A percentile compares a stretch with the other conserved stretches of the same genome.
phyloP scores from a whole-genome alignment of 1,140 invertebrate genomes.

The Habropoda laboriosa region DNA sequence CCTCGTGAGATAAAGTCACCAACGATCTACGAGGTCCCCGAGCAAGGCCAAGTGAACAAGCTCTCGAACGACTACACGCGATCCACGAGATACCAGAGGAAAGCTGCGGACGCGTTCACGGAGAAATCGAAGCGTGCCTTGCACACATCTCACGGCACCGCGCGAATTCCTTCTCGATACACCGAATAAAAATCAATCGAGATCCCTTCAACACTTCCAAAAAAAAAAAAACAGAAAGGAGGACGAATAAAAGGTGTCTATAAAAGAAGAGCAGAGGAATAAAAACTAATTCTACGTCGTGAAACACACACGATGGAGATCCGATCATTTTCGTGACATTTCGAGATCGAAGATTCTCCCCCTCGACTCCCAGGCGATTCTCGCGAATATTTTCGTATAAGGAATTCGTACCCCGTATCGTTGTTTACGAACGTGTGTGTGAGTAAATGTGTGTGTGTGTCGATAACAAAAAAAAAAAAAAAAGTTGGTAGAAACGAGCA shows the following conservation, averaged over 20 bases:
- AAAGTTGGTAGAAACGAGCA: constrained; percentile 4
- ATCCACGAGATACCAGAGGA: constrained; percentile 38
- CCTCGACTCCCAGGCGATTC: not conserved
- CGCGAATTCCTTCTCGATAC: constrained; percentile 36
- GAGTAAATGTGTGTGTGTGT: no score
- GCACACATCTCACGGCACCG: constrained; percentile 20
- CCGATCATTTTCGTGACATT: not conserved
- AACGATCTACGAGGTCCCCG: constrained; percentile 37
- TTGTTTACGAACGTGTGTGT: constrained; percentile 8
- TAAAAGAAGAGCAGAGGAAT: not conserved
- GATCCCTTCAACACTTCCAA: no score
- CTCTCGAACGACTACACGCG: constrained; percentile 29
- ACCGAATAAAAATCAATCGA: constrained; percentile 6
- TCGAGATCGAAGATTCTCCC: not conserved
- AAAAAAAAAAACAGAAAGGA: not conserved
- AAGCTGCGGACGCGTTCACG: constrained; percentile 13
- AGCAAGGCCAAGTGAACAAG: constrained; percentile 40
- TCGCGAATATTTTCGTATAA: constrained; percentile 17
- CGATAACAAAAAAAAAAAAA: constrained; percentile 1
- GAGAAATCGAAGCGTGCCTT: constrained; percentile 38
- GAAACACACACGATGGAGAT: no score
- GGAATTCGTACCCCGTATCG: not conserved
- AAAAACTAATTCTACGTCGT: not conserved
- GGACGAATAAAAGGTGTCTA: not conserved
- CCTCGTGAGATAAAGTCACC: constrained; percentile 42